Evolutionary conservation across 2,797 vertebrate species (phyloP).

Genomic region (Natrix natrix): DNA sequence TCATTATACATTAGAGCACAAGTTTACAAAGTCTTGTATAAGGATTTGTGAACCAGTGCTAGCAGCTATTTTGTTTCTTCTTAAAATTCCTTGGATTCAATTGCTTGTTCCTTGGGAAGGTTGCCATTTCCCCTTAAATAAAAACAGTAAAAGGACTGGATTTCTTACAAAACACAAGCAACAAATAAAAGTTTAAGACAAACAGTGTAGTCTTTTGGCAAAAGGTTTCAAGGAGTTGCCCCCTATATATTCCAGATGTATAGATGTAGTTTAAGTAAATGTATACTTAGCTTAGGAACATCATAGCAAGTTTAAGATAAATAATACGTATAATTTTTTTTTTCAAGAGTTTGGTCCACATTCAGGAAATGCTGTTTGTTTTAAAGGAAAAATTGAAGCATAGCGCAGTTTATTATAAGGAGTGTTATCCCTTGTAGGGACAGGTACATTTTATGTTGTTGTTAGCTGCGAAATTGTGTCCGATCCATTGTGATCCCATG

Average conservation of each 20-base stretch:
- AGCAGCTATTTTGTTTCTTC: not conserved
- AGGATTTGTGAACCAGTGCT: not conserved
- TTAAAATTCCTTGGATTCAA: not conserved
- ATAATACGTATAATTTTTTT: not conserved
- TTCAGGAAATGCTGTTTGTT: not conserved
- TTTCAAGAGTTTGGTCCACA: not conserved
- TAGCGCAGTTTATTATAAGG: not conserved
- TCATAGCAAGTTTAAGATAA: not conserved
- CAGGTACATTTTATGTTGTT: not conserved
- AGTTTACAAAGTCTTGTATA: not conserved
- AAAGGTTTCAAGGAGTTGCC: not conserved
- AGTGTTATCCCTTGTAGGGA: not conserved
- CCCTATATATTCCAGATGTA: not conserved
- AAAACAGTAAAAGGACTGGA: not conserved
- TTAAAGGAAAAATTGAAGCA: not conserved
- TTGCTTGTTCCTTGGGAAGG: not conserved
- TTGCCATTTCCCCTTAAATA: not conserved
- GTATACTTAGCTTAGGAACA: not conserved
- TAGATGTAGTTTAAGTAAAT: not conserved
- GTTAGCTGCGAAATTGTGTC: no score
- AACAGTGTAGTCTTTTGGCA: not conserved
- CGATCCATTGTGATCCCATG: no score
- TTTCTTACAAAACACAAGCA: not conserved
- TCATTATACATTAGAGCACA: not conserved
- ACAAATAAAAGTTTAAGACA: not conserved